These are phyloP conservation scores for Balanococcus diminutus DNA, from an alignment of 2,888 invertebrate genomes.

Conservation along the genomic window DNA sequence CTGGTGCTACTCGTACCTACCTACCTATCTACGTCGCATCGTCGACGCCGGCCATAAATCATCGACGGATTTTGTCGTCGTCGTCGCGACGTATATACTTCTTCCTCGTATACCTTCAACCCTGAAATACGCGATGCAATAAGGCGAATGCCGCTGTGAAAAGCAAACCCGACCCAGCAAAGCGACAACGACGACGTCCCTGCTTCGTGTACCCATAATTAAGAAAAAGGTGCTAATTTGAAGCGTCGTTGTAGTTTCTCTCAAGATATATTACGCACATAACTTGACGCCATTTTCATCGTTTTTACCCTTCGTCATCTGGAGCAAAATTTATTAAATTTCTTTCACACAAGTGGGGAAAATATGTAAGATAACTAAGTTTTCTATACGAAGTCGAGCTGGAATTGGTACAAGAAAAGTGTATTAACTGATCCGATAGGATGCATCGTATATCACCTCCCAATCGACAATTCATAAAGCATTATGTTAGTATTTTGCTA, in stretches of 20 bases:
- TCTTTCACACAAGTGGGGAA: no score
- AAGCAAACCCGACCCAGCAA: background rate
- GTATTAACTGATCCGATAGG: no score
- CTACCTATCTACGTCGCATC: background rate
- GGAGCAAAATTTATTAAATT: background rate
- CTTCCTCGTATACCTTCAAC: background rate
- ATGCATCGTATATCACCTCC: no score
- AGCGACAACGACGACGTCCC: background rate
- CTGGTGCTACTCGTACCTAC: background rate
- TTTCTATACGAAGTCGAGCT: no score
- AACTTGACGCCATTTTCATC: background rate
- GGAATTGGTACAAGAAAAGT: no score
- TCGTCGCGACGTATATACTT: background rate
- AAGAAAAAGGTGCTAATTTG: conserved; percentile 11
- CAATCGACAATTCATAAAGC: no score
- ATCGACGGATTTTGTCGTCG: background rate
- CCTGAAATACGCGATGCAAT: background rate
- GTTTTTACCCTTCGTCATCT: background rate
- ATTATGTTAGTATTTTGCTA: no score
- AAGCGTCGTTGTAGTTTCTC: background rate
- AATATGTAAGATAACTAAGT: no score
- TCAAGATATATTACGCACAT: background rate
- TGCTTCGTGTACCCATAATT: background rate
- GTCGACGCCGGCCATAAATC: background rate
- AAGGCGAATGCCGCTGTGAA: background rate